These are phyloP conservation scores for Synanthedon andrenaeformis DNA, from an alignment of 2,888 invertebrate species.

Conservation along the genomic window DNA sequence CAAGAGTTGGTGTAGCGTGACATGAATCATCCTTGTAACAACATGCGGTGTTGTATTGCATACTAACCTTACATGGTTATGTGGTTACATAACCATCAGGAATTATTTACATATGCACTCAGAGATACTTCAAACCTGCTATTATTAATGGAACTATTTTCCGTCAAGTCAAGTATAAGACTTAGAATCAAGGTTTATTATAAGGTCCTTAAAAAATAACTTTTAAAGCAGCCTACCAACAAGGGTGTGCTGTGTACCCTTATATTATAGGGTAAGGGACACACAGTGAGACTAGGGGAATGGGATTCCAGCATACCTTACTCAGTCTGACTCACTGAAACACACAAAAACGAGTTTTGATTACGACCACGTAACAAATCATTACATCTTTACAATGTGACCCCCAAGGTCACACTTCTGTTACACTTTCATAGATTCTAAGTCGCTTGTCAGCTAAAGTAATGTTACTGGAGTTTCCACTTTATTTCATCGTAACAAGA, in stretches of 20 bases:
- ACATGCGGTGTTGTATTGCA: background rate
- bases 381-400: background rate
- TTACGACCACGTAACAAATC: too few relatives aligned
- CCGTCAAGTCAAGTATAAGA: too few relatives aligned
- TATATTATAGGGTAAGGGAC: too few relatives aligned
- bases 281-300: too few relatives aligned
- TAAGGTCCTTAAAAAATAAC: too few relatives aligned
- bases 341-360: too few relatives aligned
- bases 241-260: too few relatives aligned
- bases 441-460: background rate
- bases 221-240: too few relatives aligned
- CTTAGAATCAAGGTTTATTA: too few relatives aligned
- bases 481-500: background rate
- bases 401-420: background rate
- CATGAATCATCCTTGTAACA: background rate
- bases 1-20: background rate
- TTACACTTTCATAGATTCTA: constrained; percentile 5
- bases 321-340: too few relatives aligned
- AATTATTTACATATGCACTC: background rate
- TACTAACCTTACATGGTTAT: background rate
- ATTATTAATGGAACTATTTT: too few relatives aligned
- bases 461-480: background rate
- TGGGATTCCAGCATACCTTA: background rate
- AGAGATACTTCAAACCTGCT: too few relatives aligned
- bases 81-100: background rate